A percentile compares a stretch with the other conserved stretches of the same genome.
Conservation (phyloP, 92 coral and sea anemone species). For the Umimayanthus kanabou region DNA sequence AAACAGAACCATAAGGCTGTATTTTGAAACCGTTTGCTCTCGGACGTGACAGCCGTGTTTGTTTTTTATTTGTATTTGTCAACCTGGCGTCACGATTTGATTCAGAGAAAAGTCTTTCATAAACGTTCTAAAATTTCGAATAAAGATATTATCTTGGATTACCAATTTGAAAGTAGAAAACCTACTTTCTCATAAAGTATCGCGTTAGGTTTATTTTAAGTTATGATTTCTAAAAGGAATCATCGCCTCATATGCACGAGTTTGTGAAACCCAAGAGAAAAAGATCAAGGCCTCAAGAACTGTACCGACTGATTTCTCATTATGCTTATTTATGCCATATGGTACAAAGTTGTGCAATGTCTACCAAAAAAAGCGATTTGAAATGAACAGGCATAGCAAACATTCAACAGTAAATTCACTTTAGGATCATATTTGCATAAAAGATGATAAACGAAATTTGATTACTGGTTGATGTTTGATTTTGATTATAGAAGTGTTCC, state of each 20-base stretch:
- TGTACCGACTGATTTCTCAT: background rate
- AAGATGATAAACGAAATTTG: background rate
- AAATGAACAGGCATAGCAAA: slow-evolving; percentile 4
- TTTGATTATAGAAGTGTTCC: no score
- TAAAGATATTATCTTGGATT: slow-evolving; percentile 18
- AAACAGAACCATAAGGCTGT: background rate
- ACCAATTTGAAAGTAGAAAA: slow-evolving; percentile 13
- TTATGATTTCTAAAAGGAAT: background rate
- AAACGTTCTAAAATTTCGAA: background rate
- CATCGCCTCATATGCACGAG: background rate
- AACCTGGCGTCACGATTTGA: slow-evolving; percentile 19
- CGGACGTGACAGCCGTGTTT: slow-evolving; percentile 39
- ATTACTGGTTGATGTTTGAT: background rate
- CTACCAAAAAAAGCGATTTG: background rate
- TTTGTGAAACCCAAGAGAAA: background rate
- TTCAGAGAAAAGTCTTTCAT: slow-evolving; percentile 12
- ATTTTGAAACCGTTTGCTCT: background rate
- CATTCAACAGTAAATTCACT: background rate
- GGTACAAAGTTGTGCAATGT: background rate
- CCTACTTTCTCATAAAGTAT: background rate
- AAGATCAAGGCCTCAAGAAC: background rate
- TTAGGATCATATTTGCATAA: background rate
- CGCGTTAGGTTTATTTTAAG: background rate
- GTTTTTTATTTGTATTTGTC: slow-evolving; percentile 22
- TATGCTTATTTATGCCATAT: background rate